Evolutionary conservation across 1,140 invertebrate species (phyloP), one percentile per base, ranked within the genome.

Genomic region (Chionoecetes opilio): DNA sequence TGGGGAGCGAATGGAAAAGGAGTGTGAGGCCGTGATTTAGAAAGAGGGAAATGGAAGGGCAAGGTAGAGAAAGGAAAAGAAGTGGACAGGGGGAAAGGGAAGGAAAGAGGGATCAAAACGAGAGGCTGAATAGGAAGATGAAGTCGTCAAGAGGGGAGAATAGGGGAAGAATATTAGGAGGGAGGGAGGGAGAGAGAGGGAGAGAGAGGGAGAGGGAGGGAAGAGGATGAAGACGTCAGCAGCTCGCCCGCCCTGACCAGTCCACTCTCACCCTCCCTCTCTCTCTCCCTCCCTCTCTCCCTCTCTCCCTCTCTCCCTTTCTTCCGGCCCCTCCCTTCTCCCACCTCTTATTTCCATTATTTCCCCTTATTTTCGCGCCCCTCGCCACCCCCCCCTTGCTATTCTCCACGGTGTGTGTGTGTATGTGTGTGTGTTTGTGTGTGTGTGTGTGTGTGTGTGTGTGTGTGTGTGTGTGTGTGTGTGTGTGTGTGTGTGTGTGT

Each of bases 181-280:
- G 85, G 32, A 35, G 38, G 53, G 37, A 31, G 14, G n/a, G 41
- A 32, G 41, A 46, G 29, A 38, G n/a, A 29, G 46, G 34, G 91
- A 0, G 14, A 82, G 34, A 46, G 37, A 86, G 37, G 82, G 87
- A 84, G 86, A 37, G 46, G 6, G 41, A 75, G 46, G 37, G 37
- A 31, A 29, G 31, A 87, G 46, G 93, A 89, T 89, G 93, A 89
- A 94, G 93, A 94, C 63, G 53, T 94, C 87, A 89, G 87, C 93
- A 82, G 35, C 93, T 46, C 37, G 31, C 35, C 37, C 46, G n/a
- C 86, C 63, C 87, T 75, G 53, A 35, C 53, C 35, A 75, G 34
- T 38, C 86, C 86, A 9, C 93, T 88, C 87, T 37, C 84, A 46
- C 17, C 26, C 41, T 93, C 38, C 34, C 93, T 93, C 88, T 86